Percentiles rank a stretch among this genome's conserved stretches.
Conservation (phyloP, 2,888 invertebrate species). For the Eugnorisma glareosa region DNA sequence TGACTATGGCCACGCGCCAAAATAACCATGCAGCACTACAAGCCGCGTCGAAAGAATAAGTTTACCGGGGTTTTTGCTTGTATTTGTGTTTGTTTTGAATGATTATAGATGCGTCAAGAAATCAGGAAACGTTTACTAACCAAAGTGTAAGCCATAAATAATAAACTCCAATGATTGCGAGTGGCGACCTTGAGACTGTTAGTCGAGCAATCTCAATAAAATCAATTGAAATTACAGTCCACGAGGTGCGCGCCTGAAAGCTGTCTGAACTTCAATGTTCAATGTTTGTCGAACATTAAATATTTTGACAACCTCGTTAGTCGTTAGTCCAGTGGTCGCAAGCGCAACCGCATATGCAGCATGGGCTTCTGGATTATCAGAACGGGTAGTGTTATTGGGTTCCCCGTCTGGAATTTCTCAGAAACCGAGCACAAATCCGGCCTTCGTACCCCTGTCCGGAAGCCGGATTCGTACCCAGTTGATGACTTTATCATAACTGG, state of each 20-base stretch:
- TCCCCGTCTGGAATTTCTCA: background rate
- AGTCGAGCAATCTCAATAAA: conserved; percentile 62
- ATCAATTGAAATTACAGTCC: conserved; percentile 70
- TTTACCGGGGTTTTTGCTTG: background rate
- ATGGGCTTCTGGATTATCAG: background rate
- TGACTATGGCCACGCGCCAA: background rate
- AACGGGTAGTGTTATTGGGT: background rate
- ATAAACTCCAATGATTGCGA: conserved; percentile 45
- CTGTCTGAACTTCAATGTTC: conserved; percentile 71
- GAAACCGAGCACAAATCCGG: no score
- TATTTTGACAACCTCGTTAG: background rate
- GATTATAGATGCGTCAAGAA: conserved; percentile 32
- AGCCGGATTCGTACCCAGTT: background rate
- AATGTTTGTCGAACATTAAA: conserved; percentile 59
- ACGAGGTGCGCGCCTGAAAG: conserved; percentile 61
- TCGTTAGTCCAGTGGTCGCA: background rate
- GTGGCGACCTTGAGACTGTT: conserved; percentile 62
- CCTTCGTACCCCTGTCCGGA: no score
- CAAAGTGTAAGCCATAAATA: conserved; percentile 42
- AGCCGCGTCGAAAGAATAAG: background rate
- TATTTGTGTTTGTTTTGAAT: conserved; percentile 24
- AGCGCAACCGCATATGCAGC: background rate
- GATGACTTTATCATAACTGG: no score
- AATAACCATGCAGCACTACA: background rate
- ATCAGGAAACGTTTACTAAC: conserved; percentile 48